A percentile compares a stretch with the other conserved stretches of the same genome.
These are phyloP conservation scores for Latrodectus elegans DNA, from an alignment of 2,888 invertebrate species.

Conservation along the genomic window DNA sequence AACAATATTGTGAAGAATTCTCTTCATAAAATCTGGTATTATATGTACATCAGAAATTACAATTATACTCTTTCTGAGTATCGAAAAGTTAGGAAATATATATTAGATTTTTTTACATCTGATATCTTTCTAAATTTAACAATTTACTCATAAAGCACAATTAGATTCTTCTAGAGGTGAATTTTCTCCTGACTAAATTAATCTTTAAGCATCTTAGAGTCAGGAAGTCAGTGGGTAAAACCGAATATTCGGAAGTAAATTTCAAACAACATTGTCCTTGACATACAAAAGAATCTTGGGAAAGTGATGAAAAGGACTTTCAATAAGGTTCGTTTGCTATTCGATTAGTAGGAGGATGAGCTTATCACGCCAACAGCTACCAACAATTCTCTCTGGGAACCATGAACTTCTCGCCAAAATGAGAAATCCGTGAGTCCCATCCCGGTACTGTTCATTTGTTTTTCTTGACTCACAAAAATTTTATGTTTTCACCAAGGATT, in stretches of 20 bases:
- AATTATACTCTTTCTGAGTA: too few species aligned
- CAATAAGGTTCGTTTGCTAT: background rate
- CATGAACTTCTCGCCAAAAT: conserved; percentile 40
- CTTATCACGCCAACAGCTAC: background rate
- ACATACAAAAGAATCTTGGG: background rate
- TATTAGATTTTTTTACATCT: too few species aligned
- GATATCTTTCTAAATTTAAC: too few species aligned
- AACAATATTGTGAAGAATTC: too few species aligned
- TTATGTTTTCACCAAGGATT: background rate
- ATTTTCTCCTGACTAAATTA: background rate
- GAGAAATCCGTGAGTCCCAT: conserved; percentile 24
- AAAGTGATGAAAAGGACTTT: background rate
- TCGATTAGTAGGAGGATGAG: background rate
- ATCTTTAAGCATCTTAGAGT: background rate
- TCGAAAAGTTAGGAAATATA: too few species aligned
- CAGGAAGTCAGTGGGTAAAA: background rate
- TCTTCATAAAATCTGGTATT: too few species aligned
- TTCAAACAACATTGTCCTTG: background rate
- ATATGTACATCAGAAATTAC: too few species aligned
- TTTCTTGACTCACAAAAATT: background rate
- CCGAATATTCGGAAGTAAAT: background rate
- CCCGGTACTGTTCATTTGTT: background rate
- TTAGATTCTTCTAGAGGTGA: too few species aligned
- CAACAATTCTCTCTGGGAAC: conserved; percentile 4
- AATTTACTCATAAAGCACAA: too few species aligned